Base-by-base conservation (phyloP, 2,888 invertebrate species). In the Catocala fraxini region DNA sequence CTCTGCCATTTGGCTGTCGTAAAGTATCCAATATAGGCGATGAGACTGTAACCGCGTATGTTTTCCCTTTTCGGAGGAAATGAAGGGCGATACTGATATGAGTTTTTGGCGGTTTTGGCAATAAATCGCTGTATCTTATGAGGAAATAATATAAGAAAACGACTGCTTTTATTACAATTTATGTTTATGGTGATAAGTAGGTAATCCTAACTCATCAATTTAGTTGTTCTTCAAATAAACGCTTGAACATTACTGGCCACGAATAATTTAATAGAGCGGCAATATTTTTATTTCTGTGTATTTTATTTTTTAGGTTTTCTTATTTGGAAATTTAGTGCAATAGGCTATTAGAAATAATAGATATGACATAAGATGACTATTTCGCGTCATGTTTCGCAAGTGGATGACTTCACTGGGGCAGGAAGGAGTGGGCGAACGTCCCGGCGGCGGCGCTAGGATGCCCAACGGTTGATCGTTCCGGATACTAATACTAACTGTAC, bases 371-470 rank as follows among this genome's bases (percentile, higher is more conserved):
- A 54, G 55, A 59, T 66, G 66, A 58, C 55, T 64, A 54, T 66
- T 62, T 57, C 15, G 63, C 66, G 52, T 57, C 43, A 59, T 62
- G 73, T 77, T 77, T 77, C 74, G 75, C 77, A 75, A 77, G 68
- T 69, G 59, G 79, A 69, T 81, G 81, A 80, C 73, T 65, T 80
- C 79, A 79, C 71, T 70, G 60, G 62, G 56, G 56, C 75, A 73
- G 81, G 81, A 81, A 63, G 69, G 74, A 71, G 81, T 81, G 80
- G 81, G 80, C 73, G 75, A 66, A 11, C 67, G 63, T 75, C 68
- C 57, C 55, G 63, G 71, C 65, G 70, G 54, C 55, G 63, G 71
- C 65, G 70, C 73, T 72, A 70, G 68, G 61, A 65, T 63, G 65
- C 53, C 72, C 68, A 72, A 43, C 63, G 52, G 58, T 60, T 57